These are phyloP conservation scores for Hyperoplus lanceolatus DNA, from an alignment of 2,797 vertebrate genomes.

Conservation along the genomic window DNA sequence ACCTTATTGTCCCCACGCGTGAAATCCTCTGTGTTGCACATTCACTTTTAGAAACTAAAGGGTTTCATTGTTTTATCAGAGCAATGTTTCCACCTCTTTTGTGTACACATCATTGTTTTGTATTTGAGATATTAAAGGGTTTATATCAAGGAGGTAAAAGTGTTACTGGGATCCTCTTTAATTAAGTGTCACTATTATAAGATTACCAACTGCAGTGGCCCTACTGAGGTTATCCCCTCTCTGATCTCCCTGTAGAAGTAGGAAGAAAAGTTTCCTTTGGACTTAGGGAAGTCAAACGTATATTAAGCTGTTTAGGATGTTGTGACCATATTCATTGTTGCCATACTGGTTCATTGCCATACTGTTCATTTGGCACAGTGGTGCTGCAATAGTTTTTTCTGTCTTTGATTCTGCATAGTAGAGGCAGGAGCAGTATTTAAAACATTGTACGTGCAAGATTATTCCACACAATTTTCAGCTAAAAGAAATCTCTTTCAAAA, in stretches of 20 bases:
- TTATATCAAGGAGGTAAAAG: neutral
- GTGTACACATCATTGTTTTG: neutral
- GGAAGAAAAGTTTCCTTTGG: neutral
- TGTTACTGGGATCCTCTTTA: constrained; percentile 17
- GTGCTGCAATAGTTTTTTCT: neutral
- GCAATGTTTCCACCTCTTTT: neutral
- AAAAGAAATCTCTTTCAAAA: constrained; percentile 15
- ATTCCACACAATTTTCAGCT: neutral
- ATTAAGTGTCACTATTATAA: constrained; percentile 28
- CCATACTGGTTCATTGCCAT: neutral
- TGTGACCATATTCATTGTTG: neutral
- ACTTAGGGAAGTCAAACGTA: neutral
- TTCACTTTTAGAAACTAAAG: too few species aligned
- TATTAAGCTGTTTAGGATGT: neutral
- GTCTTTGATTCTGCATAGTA: neutral
- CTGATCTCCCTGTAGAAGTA: neutral
- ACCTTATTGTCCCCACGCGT: neutral
- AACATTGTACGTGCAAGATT: neutral
- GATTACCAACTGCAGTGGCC: constrained; percentile 18
- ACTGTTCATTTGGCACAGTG: neutral
- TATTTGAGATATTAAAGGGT: neutral
- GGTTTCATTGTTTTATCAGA: neutral
- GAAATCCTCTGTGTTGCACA: neutral
- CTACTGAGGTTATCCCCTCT: constrained; percentile 24
- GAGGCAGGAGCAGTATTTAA: neutral